These are phyloP conservation scores for Palythoa grandis DNA, from an alignment of 92 coral and sea anemone species.

Conservation along the genomic window DNA sequence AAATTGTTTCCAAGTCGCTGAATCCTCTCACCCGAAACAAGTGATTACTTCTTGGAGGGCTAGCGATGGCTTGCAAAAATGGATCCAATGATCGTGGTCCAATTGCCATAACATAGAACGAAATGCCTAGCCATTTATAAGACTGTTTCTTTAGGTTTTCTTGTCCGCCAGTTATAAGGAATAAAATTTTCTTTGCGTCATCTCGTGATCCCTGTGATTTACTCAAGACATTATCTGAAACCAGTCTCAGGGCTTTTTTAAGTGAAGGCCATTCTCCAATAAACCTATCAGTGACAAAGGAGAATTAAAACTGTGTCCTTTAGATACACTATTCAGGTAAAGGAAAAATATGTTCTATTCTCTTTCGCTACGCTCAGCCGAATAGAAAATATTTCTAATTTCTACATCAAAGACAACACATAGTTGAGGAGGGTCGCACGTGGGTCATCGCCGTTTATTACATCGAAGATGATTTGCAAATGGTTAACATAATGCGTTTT, in stretches of 20 bases:
- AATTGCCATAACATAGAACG: constrained; percentile 12
- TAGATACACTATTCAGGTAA: not conserved
- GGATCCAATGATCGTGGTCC: not conserved
- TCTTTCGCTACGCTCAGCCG: too few relatives aligned
- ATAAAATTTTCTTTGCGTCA: constrained; percentile 29
- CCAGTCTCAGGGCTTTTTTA: constrained; percentile 10
- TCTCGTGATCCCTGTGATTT: not conserved
- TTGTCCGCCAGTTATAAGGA: constrained; percentile 28
- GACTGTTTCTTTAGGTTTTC: not conserved
- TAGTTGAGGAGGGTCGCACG: too few relatives aligned
- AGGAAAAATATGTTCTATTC: too few relatives aligned
- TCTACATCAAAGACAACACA: too few relatives aligned
- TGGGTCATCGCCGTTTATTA: too few relatives aligned
- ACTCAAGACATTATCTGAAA: not conserved
- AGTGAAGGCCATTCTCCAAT: constrained; percentile 16
- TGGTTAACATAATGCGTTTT: too few relatives aligned
- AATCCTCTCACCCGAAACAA: constrained; percentile 41
- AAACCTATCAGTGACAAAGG: not conserved
- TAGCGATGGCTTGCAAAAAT: constrained; percentile 19
- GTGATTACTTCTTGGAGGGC: constrained; percentile 49
- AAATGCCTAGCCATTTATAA: not conserved
- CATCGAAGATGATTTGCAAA: too few relatives aligned
- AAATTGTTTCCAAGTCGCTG: constrained; percentile 42
- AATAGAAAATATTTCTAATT: too few relatives aligned
- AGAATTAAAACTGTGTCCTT: not conserved